A percentile compares a stretch with the other conserved stretches of the same genome.
Evolutionary conservation across 1,140 invertebrate species (phyloP).

Genomic region (Neotoxoptera formosana): DNA sequence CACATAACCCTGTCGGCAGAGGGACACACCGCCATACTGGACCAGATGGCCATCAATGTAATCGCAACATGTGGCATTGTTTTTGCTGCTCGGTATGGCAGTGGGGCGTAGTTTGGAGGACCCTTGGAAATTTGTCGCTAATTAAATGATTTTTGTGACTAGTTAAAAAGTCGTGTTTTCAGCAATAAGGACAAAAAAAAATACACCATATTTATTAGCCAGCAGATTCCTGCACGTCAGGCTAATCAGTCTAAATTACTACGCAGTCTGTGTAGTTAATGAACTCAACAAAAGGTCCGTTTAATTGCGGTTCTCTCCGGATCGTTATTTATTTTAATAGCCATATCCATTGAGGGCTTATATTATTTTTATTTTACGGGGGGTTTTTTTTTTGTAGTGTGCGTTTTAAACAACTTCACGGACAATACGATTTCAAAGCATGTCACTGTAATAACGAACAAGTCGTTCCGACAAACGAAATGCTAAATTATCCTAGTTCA

Average conservation of each 20-base stretch:
- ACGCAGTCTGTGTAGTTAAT: constrained; percentile 3
- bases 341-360: neutral
- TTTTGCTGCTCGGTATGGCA: neutral
- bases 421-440: neutral
- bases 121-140: constrained; percentile 54
- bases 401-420: neutral
- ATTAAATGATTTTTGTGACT: constrained; percentile 43
- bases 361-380: neutral
- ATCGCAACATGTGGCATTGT: constrained; percentile 46
- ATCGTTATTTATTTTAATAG: constrained; percentile 28
- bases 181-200: constrained; percentile 5
- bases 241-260: constrained; percentile 42
- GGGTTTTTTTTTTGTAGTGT: neutral
- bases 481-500: neutral
- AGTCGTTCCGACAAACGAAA: neutral
- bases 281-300: constrained; percentile 35
- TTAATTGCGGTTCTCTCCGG: constrained; percentile 23
- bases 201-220: neutral
- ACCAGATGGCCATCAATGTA: constrained; percentile 3
- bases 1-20: neutral
- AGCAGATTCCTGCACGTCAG: constrained; percentile 23
- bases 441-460: neutral
- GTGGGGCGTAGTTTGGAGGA: constrained; percentile 9
- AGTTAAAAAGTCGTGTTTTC: neutral
- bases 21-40: constrained; percentile 7